Conservation (phyloP, 1,140 invertebrate species). For the Ostrea denselamellosa region DNA sequence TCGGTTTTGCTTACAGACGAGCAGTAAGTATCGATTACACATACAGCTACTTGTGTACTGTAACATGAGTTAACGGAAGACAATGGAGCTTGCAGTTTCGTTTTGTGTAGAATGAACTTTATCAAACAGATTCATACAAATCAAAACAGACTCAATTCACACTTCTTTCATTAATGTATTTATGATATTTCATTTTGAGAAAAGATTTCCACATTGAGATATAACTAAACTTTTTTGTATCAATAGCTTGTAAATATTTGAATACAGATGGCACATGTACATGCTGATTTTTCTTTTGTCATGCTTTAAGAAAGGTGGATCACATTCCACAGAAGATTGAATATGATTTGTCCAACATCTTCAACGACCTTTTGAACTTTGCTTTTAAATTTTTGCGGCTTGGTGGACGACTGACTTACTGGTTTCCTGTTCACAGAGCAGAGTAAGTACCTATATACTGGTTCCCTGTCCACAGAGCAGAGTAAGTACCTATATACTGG, state of each 20-base stretch:
- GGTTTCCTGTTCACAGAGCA: conserved; percentile 89
- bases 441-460: conserved; percentile 70
- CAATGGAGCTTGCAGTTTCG: neutral
- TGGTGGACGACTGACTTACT: conserved; percentile 91
- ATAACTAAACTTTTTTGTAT: no score
- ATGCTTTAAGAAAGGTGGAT: conserved; percentile 81
- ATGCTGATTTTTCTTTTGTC: neutral
- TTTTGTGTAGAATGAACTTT: no score
- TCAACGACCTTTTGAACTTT: conserved; percentile 90
- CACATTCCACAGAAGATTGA: conserved; percentile 93
- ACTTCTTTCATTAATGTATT: no score
- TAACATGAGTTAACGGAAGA: neutral
- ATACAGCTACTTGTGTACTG: neutral
- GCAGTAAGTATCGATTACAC: neutral
- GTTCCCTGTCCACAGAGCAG: neutral
- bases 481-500: conserved; percentile 69
- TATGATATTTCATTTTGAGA: no score
- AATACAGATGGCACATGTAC: no score
- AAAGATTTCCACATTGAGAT: no score
- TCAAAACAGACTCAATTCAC: no score
- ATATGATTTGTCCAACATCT: conserved; percentile 90
- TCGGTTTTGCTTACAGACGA: conserved; percentile 55
- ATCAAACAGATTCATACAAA: no score
- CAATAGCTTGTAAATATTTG: no score
- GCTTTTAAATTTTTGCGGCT: conserved; percentile 87